These are phyloP conservation scores for Rapana venosa DNA, from an alignment of 2,888 invertebrate species.

Conservation along the genomic window DNA sequence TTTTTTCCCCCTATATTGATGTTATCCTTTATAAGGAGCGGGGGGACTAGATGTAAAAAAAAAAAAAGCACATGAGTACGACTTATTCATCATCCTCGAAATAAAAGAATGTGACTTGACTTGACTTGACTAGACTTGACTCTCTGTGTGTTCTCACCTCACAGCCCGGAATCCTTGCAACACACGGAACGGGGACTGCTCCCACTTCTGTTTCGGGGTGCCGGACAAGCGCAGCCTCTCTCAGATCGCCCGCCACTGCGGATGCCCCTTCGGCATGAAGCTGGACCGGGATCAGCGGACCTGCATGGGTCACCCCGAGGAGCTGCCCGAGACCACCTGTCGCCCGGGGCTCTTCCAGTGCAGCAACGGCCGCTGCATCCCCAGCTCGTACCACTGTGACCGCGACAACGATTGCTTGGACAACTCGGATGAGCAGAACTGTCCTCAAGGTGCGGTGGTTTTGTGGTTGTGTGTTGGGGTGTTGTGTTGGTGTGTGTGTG, in stretches of 20 bases:
- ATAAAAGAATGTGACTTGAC: too few species aligned
- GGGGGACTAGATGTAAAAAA: too few species aligned
- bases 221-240: slow-evolving; percentile 78
- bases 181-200: slow-evolving; percentile 91
- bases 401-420: slow-evolving; percentile 75
- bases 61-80: too few species aligned
- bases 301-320: slow-evolving; percentile 90
- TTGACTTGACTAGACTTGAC: too few species aligned
- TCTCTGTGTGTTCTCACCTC: slow-evolving; percentile 23
- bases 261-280: slow-evolving; percentile 95
- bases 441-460: slow-evolving; percentile 58
- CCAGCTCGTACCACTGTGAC: slow-evolving; percentile 71
- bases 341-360: slow-evolving; percentile 96
- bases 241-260: slow-evolving; percentile 82
- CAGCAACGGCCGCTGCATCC: slow-evolving; percentile 86
- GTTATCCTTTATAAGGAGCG: too few species aligned
- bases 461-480: background rate
- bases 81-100: too few species aligned
- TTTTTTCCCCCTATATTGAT: too few species aligned
- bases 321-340: slow-evolving; percentile 92
- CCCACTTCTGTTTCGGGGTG: slow-evolving; percentile 96
- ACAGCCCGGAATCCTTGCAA: slow-evolving; percentile 87
- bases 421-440: slow-evolving; percentile 67
- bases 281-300: slow-evolving; percentile 83
- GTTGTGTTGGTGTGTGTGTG: background rate